Percentiles rank a stretch among this genome's conserved stretches.
Evolutionary conservation across 2,888 invertebrate species (phyloP).

Genomic region (Tenthredo scrophulariae): DNA sequence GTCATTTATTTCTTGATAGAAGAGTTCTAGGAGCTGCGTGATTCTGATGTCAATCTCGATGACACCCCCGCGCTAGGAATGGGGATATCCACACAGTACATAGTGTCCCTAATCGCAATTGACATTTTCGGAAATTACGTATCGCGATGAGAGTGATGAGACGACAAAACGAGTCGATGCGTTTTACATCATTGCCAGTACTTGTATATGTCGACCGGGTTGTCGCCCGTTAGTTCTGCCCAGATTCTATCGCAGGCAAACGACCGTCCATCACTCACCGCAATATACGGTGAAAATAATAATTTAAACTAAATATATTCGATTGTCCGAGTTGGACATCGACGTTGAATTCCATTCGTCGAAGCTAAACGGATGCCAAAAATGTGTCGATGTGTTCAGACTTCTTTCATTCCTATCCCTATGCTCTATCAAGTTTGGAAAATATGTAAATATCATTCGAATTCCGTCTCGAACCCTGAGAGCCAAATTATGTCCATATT

Average conservation of each 20-base stretch:
- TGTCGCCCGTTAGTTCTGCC: not conserved
- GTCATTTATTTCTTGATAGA: not conserved
- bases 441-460: too few relatives aligned
- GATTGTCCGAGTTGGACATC: not conserved
- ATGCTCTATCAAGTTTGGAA: not conserved
- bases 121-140: conserved; percentile 37
- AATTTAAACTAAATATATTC: not conserved
- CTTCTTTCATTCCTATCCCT: too few relatives aligned
- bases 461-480: too few relatives aligned
- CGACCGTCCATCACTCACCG: not conserved
- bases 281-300: not conserved
- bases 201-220: not conserved
- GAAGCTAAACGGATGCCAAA: not conserved
- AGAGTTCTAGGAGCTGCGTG: not conserved
- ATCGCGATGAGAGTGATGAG: conserved; percentile 24
- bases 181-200: conserved; percentile 40
- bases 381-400: not conserved
- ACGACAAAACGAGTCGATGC: conserved; percentile 33
- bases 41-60: not conserved
- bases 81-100: not conserved
- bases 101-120: conserved; percentile 4
- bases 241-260: not conserved
- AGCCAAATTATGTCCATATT: not conserved
- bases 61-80: not conserved
- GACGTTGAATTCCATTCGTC: not conserved